Evolutionary conservation across 2,113 vertebrate species (phyloP), one percentile per base, ranked within the genome.

Genomic region (Phycodurus eques): DNA sequence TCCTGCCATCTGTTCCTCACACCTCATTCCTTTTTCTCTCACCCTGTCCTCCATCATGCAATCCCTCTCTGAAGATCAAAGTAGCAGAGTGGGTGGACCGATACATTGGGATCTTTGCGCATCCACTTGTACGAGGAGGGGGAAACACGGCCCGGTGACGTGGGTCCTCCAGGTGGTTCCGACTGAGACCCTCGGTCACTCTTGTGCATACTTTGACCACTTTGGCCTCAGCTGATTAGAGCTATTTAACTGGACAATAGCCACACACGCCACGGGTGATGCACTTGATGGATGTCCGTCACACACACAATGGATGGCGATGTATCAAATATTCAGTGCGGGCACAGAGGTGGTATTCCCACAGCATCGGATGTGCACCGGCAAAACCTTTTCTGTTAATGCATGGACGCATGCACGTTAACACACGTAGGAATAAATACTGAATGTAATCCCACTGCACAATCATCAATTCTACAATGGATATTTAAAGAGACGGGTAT

Each of bases 1-100:
- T 88, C 88, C 85, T 84, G 81, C 90, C 90, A 92, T 92, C 90
- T 92, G 90, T 84, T 90, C 85, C 87, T 92, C 88, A 92, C 90
- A 89, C 90, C 88, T 92, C 89, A 75, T 83, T 87, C 83, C 83
- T 85, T 84, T 88, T 90, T 89, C 87, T 91, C 87, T 85, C 90
- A 88, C 89, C 88, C 88, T 88, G 87, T 88, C 86, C 84, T 89
- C 84, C 87, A 89, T 87, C 87, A 83, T 78, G 83, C 80, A 71
- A 88, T 88, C 82, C 82, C 71, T 87, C 82, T 88, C 83, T 73
- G 72, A 85, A 65, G 87, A 90, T 89, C 89, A 89, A 87, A 89
- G 85, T 79, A 81, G 80, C 85, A 81, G 71, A 85, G 88, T 90
- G 85, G 88, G 89, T 80, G 85, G 87, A 87, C 61, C 44, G 67